These are phyloP conservation scores for Spinibarbus caldwelli DNA, from an alignment of 2,797 vertebrate species.

Conservation along the genomic window DNA sequence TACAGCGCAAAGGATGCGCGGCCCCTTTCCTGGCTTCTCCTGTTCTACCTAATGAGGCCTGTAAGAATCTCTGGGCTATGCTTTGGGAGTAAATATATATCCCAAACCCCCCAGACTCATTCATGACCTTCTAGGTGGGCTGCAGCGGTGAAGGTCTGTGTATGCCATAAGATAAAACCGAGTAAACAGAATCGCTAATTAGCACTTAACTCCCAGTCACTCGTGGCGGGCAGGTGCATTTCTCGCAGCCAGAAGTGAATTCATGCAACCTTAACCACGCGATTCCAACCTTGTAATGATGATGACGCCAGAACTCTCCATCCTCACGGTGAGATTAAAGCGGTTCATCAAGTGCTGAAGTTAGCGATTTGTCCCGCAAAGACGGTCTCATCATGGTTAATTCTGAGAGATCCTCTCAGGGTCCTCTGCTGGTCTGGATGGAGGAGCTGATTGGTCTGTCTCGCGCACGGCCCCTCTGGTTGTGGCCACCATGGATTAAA, in stretches of 20 bases:
- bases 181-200: constrained; percentile 50
- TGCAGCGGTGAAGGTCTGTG: constrained; percentile 27
- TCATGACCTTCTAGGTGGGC: constrained; percentile 5
- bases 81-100: constrained; percentile 35
- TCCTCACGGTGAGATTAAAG: constrained; percentile 38
- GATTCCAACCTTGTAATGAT: constrained; percentile 30
- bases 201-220: constrained; percentile 49
- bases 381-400: constrained; percentile 56
- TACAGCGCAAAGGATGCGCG: constrained; percentile 42
- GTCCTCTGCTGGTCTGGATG: constrained; percentile 19
- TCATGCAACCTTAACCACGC: neutral
- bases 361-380: constrained; percentile 39
- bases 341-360: constrained; percentile 20
- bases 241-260: constrained; percentile 3
- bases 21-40: constrained; percentile 42
- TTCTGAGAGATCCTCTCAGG: constrained; percentile 45
- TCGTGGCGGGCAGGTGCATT: constrained; percentile 8
- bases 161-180: constrained; percentile 31
- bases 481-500: constrained; percentile 55
- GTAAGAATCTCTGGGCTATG: constrained; percentile 34
- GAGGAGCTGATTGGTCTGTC: constrained; percentile 22
- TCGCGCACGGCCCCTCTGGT: constrained; percentile 27
- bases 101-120: constrained; percentile 35
- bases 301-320: constrained; percentile 18
- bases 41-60: constrained; percentile 41